Evolutionary conservation across 2,888 invertebrate genomes (phyloP).

Genomic region (Drosophila fungiperda): DNA sequence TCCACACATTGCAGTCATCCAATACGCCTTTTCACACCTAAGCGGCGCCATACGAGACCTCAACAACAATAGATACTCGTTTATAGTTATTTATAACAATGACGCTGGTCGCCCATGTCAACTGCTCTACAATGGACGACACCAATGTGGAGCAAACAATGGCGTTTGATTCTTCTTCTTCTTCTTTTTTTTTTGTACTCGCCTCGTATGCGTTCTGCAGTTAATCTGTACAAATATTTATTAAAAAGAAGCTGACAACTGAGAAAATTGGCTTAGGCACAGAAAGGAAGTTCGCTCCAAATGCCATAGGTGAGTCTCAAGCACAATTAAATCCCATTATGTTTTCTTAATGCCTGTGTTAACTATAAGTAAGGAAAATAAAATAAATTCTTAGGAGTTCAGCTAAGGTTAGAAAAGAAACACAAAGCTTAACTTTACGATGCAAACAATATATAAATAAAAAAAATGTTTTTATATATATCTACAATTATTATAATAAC

Average conservation of each 20-base stretch:
- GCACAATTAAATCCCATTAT: neutral
- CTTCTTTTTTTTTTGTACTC: constrained; percentile 1
- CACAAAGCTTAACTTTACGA: neutral
- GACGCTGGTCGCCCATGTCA: constrained; percentile 51
- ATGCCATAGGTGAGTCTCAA: constrained; percentile 5
- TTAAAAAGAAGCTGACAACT: constrained; percentile 33
- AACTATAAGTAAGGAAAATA: neutral
- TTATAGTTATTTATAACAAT: constrained; percentile 61
- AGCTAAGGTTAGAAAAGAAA: too few relatives aligned
- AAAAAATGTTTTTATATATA: neutral
- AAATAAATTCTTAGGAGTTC: neutral
- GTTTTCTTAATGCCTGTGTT: neutral
- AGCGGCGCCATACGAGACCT: constrained; percentile 41
- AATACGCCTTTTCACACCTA: constrained; percentile 74
- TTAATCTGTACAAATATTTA: constrained; percentile 57
- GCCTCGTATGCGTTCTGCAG: constrained; percentile 5
- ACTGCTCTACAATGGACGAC: constrained; percentile 48
- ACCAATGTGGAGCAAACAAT: constrained; percentile 41
- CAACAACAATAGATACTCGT: constrained; percentile 29
- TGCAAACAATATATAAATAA: neutral
- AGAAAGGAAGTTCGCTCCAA: neutral
- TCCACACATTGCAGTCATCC: constrained; percentile 39
- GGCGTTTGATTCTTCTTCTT: constrained; percentile 5
- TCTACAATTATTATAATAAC: neutral
- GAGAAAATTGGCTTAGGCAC: constrained; percentile 5